Conservation (phyloP, 2,113 vertebrate genomes). For the Nematolebias whitei region DNA sequence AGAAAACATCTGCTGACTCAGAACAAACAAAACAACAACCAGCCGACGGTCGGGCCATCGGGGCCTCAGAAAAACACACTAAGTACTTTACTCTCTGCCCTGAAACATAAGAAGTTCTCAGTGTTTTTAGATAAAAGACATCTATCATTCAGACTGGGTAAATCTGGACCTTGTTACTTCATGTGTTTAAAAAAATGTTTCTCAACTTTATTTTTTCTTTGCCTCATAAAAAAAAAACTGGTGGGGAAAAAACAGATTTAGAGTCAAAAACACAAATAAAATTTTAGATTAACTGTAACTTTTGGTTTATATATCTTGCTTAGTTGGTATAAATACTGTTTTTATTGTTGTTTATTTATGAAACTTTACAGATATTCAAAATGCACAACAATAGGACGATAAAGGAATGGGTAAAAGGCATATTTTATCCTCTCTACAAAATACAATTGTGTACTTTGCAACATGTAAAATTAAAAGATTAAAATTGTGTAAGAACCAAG, state of each 20-base stretch:
- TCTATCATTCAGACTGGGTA: constrained; percentile 21
- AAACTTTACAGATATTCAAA: neutral
- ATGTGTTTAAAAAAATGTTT: constrained; percentile 30
- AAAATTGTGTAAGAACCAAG: too few species aligned
- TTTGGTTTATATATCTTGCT: neutral
- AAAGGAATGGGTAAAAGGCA: too few species aligned
- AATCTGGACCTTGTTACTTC: constrained; percentile 42
- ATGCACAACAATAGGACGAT: neutral
- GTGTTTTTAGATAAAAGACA: constrained; percentile 18
- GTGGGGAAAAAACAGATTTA: neutral
- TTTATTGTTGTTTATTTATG: neutral
- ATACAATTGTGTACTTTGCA: too few species aligned
- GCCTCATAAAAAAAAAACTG: constrained; percentile 2
- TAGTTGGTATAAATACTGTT: too few species aligned
- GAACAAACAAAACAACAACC: constrained; percentile 55
- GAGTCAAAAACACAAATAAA: neutral
- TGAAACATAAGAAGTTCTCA: constrained; percentile 46
- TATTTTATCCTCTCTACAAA: too few species aligned
- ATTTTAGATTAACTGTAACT: too few species aligned
- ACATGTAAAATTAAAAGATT: too few species aligned
- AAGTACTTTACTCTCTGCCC: constrained; percentile 48
- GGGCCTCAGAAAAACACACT: constrained; percentile 50
- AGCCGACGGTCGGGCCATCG: constrained; percentile 14
- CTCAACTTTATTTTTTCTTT: constrained; percentile 1
- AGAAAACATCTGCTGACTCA: constrained; percentile 72